Evolutionary conservation across 2,888 invertebrate genomes (phyloP).

Genomic region (Sphaeridia pumilis): DNA sequence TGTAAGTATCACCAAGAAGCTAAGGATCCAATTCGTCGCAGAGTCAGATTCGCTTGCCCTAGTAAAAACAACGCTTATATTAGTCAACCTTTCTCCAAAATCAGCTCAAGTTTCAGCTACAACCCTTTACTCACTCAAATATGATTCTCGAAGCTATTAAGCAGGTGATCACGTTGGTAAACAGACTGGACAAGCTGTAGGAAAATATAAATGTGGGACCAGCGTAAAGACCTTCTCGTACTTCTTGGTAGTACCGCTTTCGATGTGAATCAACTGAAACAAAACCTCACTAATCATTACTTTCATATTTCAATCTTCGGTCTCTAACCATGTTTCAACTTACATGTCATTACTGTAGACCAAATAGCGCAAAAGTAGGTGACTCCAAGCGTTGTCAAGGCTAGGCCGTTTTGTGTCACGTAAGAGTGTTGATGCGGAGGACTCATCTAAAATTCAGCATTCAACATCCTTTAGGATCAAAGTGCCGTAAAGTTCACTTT

Average conservation of each 20-base stretch:
- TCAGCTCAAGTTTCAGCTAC: no score
- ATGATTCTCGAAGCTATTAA: slow-evolving; percentile 49
- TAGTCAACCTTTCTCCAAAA: no score
- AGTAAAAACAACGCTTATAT: no score
- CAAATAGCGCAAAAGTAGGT: slow-evolving; percentile 57
- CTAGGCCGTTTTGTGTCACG: slow-evolving; percentile 56
- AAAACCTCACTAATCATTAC: no score
- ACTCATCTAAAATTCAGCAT: no score
- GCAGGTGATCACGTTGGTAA: slow-evolving; percentile 65
- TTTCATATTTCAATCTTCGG: no score
- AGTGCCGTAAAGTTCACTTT: no score
- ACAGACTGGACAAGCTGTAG: slow-evolving; percentile 67
- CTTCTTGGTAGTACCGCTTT: slow-evolving; percentile 85
- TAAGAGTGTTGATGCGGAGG: slow-evolving; percentile 53
- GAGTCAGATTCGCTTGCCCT: neutral
- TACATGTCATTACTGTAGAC: slow-evolving; percentile 57
- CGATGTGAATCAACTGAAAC: slow-evolving; percentile 42
- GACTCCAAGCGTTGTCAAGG: slow-evolving; percentile 56
- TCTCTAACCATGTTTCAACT: no score
- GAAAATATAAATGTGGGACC: slow-evolving; percentile 71
- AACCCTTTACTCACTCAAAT: slow-evolving; percentile 36
- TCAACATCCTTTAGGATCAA: no score
- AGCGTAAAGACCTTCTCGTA: slow-evolving; percentile 75
- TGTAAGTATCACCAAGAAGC: slow-evolving; percentile 65
- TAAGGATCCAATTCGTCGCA: slow-evolving; percentile 49